Conservation (phyloP, 1,140 invertebrate species). For the Palaemon carinicauda region DNA sequence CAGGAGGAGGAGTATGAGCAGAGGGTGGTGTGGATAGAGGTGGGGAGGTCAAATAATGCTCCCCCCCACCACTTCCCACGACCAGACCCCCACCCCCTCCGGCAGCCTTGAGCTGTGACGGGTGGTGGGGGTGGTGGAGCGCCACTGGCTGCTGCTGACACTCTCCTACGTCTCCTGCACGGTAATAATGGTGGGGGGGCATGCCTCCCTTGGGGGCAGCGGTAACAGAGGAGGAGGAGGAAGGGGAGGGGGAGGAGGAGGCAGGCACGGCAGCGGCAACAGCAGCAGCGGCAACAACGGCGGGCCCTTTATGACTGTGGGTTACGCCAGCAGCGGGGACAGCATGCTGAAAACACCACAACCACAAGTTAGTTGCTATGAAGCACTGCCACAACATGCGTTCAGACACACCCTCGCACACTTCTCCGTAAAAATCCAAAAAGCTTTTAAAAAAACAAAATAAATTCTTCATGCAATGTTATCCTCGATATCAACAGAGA, state of each 20-base stretch:
- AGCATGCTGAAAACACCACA: slow-evolving; percentile 57
- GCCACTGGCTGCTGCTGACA: slow-evolving; percentile 34
- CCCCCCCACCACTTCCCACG: slow-evolving; percentile 23
- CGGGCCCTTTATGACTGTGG: slow-evolving; percentile 32
- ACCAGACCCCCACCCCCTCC: slow-evolving; percentile 31
- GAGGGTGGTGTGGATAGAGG: slow-evolving; percentile 46
- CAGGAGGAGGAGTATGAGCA: slow-evolving; percentile 44
- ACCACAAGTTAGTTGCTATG: slow-evolving; percentile 45
- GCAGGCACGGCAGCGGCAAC: slow-evolving; percentile 13
- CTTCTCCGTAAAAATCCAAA: too few species aligned
- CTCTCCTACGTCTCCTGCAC: slow-evolving; percentile 41
- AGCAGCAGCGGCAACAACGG: slow-evolving; percentile 25
- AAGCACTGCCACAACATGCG: slow-evolving; percentile 22
- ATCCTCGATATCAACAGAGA: too few species aligned
- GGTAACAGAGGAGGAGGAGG: slow-evolving; percentile 11
- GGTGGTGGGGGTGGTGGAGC: slow-evolving; percentile 38
- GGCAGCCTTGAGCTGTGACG: slow-evolving; percentile 1
- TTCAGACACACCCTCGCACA: too few species aligned
- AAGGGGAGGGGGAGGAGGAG: not conserved
- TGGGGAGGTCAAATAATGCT: slow-evolving; percentile 37
- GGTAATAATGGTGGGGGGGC: slow-evolving; percentile 40
- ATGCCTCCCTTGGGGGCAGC: slow-evolving; percentile 28
- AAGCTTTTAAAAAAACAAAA: too few species aligned
- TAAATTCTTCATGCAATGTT: too few species aligned
- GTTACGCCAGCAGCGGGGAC: slow-evolving; percentile 42